These are phyloP conservation scores for Ammodramus savannarum DNA, from an alignment of 2,113 vertebrate species.

Conservation along the genomic window DNA sequence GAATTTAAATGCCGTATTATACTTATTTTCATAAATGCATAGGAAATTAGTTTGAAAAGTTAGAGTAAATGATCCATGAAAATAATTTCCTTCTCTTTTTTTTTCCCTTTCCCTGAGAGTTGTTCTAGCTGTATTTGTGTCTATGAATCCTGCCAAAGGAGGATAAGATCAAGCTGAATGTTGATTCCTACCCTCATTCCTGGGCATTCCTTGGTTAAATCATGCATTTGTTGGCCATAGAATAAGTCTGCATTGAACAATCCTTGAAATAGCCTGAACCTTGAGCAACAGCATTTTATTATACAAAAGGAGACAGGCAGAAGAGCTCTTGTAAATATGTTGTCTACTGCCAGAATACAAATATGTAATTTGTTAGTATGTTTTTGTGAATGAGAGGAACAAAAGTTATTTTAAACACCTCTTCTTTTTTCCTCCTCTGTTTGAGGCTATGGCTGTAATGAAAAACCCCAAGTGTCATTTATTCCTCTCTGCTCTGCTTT, in stretches of 20 bases:
- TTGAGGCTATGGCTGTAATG: neutral
- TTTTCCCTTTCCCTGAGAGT: neutral
- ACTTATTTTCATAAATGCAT: neutral
- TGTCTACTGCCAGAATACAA: neutral
- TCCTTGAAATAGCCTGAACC: neutral
- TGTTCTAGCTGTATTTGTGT: neutral
- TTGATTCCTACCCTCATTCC: neutral
- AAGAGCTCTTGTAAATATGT: slow-evolving; percentile 11
- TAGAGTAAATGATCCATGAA: neutral
- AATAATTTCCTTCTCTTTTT: neutral
- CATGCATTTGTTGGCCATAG: neutral
- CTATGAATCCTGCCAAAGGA: neutral
- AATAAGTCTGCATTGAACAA: neutral
- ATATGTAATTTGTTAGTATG: neutral
- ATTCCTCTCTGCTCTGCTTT: neutral
- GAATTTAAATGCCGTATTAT: neutral
- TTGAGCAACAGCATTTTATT: neutral
- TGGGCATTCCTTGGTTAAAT: neutral
- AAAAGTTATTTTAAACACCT: slow-evolving; percentile 27
- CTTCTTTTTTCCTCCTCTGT: neutral
- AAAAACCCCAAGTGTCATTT: slow-evolving; percentile 9
- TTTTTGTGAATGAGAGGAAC: neutral
- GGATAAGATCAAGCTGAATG: neutral
- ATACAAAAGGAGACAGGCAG: neutral
- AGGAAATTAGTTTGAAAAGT: neutral